Evolutionary conservation across 2,888 invertebrate species (phyloP).

Genomic region (Hirtodrosophila trivittata): DNA sequence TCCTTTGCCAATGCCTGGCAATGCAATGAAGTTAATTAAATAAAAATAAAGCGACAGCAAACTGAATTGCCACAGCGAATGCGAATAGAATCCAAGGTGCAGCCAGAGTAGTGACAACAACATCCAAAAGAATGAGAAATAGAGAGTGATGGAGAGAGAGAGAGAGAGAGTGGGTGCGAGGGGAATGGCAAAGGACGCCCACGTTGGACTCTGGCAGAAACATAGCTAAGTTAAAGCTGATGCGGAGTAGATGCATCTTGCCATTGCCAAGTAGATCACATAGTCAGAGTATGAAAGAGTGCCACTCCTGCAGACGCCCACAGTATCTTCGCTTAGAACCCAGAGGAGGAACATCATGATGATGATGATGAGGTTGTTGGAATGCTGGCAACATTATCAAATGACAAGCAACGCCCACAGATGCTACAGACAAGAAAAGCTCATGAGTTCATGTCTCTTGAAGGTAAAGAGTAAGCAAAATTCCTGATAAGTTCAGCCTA

Average conservation of each 20-base stretch:
- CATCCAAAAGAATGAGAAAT: background rate
- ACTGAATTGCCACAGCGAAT: constrained; percentile 62
- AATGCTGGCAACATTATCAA: constrained; percentile 38
- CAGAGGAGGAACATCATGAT: constrained; percentile 8
- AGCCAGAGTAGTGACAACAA: constrained; percentile 27
- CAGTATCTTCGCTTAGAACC: constrained; percentile 23
- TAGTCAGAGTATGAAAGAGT: constrained; percentile 26
- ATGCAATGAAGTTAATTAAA: constrained; percentile 76
- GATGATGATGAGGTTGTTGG: constrained; percentile 22
- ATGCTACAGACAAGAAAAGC: constrained; percentile 41
- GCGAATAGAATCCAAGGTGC: constrained; percentile 22
- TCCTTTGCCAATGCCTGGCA: constrained; percentile 32
- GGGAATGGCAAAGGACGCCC: constrained; percentile 47
- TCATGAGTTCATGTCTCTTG: constrained; percentile 24
- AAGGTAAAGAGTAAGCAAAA: constrained; percentile 15
- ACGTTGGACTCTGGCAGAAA: constrained; percentile 43
- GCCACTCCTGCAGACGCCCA: constrained; percentile 55
- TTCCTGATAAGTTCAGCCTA: constrained; percentile 1
- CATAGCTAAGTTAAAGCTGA: constrained; percentile 39
- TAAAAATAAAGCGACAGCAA: constrained; percentile 73
- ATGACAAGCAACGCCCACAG: constrained; percentile 51
- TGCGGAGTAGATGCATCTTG: constrained; percentile 42
- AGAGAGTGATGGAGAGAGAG: background rate
- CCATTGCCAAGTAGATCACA: constrained; percentile 71
- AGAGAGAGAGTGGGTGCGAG: background rate